Evolutionary conservation across 2,797 vertebrate species (phyloP).

Genomic region (Pipistrellus pygmaeus): DNA sequence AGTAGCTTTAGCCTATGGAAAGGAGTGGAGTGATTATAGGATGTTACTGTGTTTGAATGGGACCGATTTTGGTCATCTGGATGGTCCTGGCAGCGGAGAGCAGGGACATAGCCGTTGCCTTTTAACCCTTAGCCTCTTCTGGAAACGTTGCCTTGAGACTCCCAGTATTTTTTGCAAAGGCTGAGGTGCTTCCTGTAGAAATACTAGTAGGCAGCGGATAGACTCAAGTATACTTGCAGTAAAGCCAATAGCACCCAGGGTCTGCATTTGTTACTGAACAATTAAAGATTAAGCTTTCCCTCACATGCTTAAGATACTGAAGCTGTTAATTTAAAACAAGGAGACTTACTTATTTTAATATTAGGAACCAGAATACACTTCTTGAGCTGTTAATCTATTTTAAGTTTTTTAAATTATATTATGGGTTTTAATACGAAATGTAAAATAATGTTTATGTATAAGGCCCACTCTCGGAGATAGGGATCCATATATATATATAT

Average conservation of each 20-base stretch:
- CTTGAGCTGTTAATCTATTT: neutral
- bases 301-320: neutral
- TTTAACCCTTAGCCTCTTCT: neutral
- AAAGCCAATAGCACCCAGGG: neutral
- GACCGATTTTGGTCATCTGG: neutral
- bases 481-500: too few relatives aligned
- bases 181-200: neutral
- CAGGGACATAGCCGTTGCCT: neutral
- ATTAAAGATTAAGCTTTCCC: neutral
- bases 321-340: neutral
- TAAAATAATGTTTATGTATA: neutral
- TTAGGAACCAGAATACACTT: neutral
- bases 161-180: neutral
- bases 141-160: neutral
- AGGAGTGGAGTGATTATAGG: neutral
- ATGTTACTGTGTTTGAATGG: neutral
- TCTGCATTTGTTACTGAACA: neutral
- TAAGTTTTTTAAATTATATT: neutral
- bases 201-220: neutral
- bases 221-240: neutral
- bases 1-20: neutral
- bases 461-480: neutral
- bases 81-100: neutral
- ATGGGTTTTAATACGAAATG: neutral
- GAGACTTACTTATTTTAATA: neutral